These are phyloP conservation scores for Drosophila ustulata DNA, from an alignment of 2,888 invertebrate species.

Conservation along the genomic window DNA sequence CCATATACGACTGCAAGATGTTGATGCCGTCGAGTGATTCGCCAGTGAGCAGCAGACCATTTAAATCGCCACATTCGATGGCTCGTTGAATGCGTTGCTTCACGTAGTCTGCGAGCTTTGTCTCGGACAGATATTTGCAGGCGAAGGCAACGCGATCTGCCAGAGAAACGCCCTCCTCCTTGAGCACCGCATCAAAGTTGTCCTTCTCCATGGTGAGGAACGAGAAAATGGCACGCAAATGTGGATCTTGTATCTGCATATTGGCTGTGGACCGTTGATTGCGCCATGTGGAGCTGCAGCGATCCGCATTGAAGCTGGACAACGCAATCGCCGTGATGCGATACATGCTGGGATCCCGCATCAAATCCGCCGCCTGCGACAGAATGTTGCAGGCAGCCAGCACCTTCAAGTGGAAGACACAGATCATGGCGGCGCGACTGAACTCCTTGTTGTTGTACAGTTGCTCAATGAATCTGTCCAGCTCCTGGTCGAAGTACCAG, in stretches of 20 bases:
- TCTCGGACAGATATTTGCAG: constrained; percentile 93
- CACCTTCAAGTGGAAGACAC: constrained; percentile 95
- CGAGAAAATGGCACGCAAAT: constrained; percentile 95
- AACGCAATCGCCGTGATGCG: constrained; percentile 90
- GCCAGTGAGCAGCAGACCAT: constrained; percentile 94
- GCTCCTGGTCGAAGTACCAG: constrained; percentile 93
- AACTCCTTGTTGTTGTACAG: constrained; percentile 90
- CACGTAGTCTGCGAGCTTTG: constrained; percentile 91
- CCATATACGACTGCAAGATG: constrained; percentile 90
- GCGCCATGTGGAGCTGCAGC: constrained; percentile 90
- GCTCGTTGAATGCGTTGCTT: constrained; percentile 89
- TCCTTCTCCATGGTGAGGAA: constrained; percentile 94
- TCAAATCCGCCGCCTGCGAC: constrained; percentile 88
- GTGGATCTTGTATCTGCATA: constrained; percentile 93
- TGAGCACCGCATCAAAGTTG: constrained; percentile 91
- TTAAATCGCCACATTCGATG: constrained; percentile 91
- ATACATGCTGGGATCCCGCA: constrained; percentile 82
- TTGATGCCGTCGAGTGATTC: constrained; percentile 91
- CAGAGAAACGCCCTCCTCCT: constrained; percentile 93
- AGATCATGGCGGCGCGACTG: constrained; percentile 95
- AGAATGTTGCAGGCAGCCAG: constrained; percentile 94
- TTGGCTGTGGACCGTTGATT: constrained; percentile 91
- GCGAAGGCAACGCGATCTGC: constrained; percentile 97
- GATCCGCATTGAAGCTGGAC: constrained; percentile 94
- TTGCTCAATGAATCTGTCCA: constrained; percentile 88